Conservation (phyloP, 2,113 vertebrate genomes). For the Neolamprologus sp. region DNA sequence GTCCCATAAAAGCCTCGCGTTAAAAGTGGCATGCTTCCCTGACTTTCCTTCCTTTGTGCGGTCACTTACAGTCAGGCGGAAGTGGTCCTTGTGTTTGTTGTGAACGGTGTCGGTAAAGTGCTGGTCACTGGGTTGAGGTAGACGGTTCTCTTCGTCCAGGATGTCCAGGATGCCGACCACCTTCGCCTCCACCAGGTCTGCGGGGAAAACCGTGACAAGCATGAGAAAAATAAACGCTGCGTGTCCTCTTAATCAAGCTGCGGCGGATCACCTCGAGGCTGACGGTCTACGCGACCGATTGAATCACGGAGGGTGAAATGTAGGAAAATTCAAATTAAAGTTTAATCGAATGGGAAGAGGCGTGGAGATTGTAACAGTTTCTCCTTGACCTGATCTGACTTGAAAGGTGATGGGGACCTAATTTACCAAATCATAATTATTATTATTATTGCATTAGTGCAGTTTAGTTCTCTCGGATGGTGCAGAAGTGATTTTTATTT, state of each 20-base stretch:
- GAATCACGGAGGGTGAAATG: background rate
- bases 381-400: background rate
- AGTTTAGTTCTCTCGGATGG: background rate
- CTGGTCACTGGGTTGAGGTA: constrained; percentile 94
- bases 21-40: background rate
- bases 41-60: background rate
- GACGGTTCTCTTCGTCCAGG: constrained; percentile 96
- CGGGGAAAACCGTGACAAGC: background rate
- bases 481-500: background rate
- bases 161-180: constrained; percentile 93
- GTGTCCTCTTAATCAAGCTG: background rate
- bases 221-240: background rate
- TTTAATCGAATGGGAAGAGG: background rate
- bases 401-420: background rate
- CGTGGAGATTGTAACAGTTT: background rate
- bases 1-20: background rate
- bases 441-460: background rate
- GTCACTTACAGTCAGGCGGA: constrained; percentile 86
- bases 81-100: constrained; percentile 93
- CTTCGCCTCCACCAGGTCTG: constrained; percentile 95
- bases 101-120: constrained; percentile 92
- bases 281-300: background rate
- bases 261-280: background rate
- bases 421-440: background rate
- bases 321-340: background rate